phyloP scores from a whole-genome alignment of 2,888 invertebrate species.

The Melipona bicolor region DNA sequence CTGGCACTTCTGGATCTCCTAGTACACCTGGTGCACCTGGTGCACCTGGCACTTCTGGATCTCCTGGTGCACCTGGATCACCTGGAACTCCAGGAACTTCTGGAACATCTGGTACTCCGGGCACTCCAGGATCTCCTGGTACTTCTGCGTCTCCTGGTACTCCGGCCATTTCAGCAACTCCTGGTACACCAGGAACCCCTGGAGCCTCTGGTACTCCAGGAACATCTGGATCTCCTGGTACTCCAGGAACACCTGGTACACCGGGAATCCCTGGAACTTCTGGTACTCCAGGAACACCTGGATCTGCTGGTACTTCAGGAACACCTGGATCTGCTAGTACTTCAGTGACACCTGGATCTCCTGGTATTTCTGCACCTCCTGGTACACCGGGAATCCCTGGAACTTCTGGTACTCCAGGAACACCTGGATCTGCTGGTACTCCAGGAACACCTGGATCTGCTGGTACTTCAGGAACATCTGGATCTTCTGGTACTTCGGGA shows the following conservation, averaged over 20 bases:
- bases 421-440: constrained; percentile 41
- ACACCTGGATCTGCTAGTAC: constrained; percentile 46
- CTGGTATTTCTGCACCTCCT: constrained; percentile 38
- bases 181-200: constrained; percentile 62
- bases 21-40: constrained; percentile 49
- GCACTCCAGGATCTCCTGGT: constrained; percentile 42
- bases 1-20: constrained; percentile 52
- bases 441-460: constrained; percentile 51
- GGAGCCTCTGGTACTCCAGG: not conserved
- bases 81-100: constrained; percentile 49
- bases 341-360: constrained; percentile 36
- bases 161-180: constrained; percentile 49
- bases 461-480: constrained; percentile 61
- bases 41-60: constrained; percentile 37
- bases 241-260: constrained; percentile 25
- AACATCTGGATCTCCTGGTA: constrained; percentile 14
- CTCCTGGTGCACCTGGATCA: constrained; percentile 30
- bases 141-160: constrained; percentile 52
- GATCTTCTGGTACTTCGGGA: not conserved
- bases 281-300: constrained; percentile 36
- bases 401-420: constrained; percentile 20
- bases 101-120: constrained; percentile 39
- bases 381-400: constrained; percentile 46
- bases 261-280: constrained; percentile 45
- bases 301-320: constrained; percentile 41